These are phyloP conservation scores for Nannospalax galili DNA, from an alignment of 2,113 vertebrate species.

Conservation along the genomic window DNA sequence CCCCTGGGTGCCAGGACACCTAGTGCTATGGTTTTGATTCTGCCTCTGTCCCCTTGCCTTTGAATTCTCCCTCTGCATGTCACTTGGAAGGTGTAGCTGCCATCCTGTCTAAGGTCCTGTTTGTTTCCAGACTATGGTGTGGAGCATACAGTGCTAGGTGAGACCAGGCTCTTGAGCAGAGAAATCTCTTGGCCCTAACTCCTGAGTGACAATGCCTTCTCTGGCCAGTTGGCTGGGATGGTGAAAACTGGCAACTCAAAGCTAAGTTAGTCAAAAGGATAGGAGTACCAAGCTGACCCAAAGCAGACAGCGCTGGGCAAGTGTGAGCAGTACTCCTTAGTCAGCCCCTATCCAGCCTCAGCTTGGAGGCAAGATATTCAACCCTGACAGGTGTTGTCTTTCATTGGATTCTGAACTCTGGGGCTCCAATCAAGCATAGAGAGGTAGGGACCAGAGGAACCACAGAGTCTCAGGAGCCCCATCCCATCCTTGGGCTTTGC, in stretches of 20 bases:
- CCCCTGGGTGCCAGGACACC: too few species aligned
- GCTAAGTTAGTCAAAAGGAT: too few species aligned
- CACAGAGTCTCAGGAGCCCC: neutral
- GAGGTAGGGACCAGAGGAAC: neutral
- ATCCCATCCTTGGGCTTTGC: neutral
- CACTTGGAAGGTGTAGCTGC: neutral
- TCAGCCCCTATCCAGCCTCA: neutral
- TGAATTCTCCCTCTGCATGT: too few species aligned
- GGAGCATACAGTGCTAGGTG: neutral
- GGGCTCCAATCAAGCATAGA: neutral
- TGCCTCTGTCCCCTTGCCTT: too few species aligned
- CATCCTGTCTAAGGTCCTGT: neutral
- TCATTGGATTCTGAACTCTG: neutral
- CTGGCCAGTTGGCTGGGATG: neutral
- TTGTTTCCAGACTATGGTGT: neutral
- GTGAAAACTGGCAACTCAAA: neutral
- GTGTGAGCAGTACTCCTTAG: neutral
- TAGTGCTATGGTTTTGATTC: too few species aligned
- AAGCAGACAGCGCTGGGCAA: neutral
- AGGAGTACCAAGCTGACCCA: neutral
- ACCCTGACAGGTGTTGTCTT: neutral
- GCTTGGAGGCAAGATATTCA: neutral
- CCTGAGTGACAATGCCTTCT: neutral
- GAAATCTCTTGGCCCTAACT: neutral
- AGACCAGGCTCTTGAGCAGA: neutral